A percentile compares a stretch with the other conserved stretches of the same genome.
phyloP scores from a whole-genome alignment of 2,113 vertebrate genomes.

The Nestor notabilis region DNA sequence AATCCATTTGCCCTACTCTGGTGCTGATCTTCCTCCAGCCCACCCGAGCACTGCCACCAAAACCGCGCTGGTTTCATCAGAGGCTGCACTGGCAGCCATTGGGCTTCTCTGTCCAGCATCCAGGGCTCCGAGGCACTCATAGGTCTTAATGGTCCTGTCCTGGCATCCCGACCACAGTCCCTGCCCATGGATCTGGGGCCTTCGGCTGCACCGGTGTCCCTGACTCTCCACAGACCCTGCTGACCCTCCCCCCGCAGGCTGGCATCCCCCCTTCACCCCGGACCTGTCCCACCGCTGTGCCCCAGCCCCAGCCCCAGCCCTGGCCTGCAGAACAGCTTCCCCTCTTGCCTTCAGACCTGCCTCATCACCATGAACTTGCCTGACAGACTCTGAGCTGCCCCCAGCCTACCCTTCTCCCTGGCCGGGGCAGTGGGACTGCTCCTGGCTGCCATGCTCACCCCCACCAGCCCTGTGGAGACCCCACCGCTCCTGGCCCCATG shows the following conservation, averaged over 20 bases:
- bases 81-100: accelerated
- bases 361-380: neutral
- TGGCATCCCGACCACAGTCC: accelerated
- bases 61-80: neutral
- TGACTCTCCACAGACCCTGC: accelerated
- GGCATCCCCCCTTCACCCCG: neutral
- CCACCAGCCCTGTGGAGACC: neutral
- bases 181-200: too few species aligned
- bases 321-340: neutral
- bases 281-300: neutral
- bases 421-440: accelerated
- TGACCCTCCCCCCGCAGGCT: accelerated
- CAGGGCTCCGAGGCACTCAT: neutral
- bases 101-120: neutral
- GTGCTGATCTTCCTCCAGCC: neutral
- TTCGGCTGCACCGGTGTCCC: neutral
- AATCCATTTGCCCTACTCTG: neutral
- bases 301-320: too few species aligned
- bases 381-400: neutral
- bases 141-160: neutral
- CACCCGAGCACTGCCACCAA: neutral
- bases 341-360: neutral
- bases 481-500: accelerated
- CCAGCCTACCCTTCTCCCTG: neutral
- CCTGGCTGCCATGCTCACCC: neutral